Conservation (phyloP, 2,888 invertebrate species). For the Polydrusus pterygomalis region DNA sequence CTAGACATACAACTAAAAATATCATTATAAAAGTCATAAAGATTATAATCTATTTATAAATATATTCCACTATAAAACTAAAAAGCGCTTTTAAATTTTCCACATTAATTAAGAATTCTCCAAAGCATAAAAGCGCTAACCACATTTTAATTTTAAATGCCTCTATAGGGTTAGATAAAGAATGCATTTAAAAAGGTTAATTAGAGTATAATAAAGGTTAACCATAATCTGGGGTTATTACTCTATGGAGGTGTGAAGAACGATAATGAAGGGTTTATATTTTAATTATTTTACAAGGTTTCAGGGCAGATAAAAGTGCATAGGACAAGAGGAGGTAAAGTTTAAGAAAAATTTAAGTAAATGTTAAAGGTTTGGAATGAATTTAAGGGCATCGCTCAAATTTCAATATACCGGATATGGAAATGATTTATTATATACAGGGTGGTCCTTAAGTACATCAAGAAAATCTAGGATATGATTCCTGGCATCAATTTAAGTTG, state of each 20-base stretch:
- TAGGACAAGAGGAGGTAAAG: not conserved
- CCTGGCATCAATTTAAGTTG: too few species aligned
- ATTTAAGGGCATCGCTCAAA: too few species aligned
- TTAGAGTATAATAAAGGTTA: slow-evolving; percentile 10
- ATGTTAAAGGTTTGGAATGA: not conserved
- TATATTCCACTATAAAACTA: not conserved
- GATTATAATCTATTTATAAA: not conserved
- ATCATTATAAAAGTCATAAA: not conserved
- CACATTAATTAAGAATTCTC: not conserved
- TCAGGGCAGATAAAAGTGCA: not conserved
- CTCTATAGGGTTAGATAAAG: slow-evolving; percentile 2
- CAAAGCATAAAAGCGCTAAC: slow-evolving; percentile 5
- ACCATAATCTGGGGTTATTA: slow-evolving; percentile 14
- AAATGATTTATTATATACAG: too few species aligned
- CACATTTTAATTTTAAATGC: slow-evolving; percentile 16
- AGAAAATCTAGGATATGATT: too few species aligned
- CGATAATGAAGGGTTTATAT: slow-evolving; percentile 9
- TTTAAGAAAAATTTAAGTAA: not conserved
- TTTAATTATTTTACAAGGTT: slow-evolving; percentile 2
- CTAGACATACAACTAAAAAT: too few species aligned
- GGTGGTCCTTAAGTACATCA: too few species aligned
- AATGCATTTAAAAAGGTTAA: slow-evolving; percentile 17
- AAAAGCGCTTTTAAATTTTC: not conserved
- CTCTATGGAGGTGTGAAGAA: slow-evolving; percentile 13
- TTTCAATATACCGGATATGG: too few species aligned